Percentiles rank a stretch among this genome's conserved stretches.
Conservation (phyloP, 2,113 vertebrate genomes). For the Notechis scutatus region DNA sequence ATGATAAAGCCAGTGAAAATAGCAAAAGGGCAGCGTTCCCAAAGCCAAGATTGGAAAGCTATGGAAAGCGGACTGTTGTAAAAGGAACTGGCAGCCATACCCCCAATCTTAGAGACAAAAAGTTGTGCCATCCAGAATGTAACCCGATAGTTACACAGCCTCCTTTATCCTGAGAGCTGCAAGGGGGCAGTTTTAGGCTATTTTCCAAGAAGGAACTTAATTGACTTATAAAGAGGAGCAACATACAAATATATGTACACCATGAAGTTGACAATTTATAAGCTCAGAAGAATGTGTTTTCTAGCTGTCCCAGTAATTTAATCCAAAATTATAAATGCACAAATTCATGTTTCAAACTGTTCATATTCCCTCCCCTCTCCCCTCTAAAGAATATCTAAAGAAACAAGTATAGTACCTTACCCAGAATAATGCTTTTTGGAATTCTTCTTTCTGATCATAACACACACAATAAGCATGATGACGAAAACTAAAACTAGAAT, state of each 20-base stretch:
- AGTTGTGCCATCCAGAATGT: constrained; percentile 11
- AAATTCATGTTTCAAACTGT: constrained; percentile 5
- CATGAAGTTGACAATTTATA: neutral
- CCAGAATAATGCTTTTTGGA: constrained; percentile 83
- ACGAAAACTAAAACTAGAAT: constrained; percentile 78
- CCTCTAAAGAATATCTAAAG: constrained; percentile 23
- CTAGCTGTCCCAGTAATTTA: neutral
- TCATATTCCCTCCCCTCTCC: neutral
- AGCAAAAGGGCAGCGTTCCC: constrained; percentile 23
- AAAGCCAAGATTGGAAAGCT: constrained; percentile 27
- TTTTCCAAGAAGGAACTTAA: neutral
- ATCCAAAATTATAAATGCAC: neutral
- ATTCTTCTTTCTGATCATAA: constrained; percentile 78
- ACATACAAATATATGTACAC: neutral
- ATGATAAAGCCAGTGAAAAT: constrained; percentile 37
- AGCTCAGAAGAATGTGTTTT: neutral
- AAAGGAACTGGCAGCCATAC: constrained; percentile 10
- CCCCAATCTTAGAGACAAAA: constrained; percentile 21
- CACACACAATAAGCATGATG: constrained; percentile 72
- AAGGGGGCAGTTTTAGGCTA: neutral
- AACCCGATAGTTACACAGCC: neutral
- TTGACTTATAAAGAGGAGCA: neutral
- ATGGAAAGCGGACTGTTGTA: constrained; percentile 30
- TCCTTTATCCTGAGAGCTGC: neutral
- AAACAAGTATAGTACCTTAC: constrained; percentile 70